Evolutionary conservation across 2,888 invertebrate species (phyloP), one percentile per base, ranked within the genome.

Genomic region (Chrysotoxum bicinctum): DNA sequence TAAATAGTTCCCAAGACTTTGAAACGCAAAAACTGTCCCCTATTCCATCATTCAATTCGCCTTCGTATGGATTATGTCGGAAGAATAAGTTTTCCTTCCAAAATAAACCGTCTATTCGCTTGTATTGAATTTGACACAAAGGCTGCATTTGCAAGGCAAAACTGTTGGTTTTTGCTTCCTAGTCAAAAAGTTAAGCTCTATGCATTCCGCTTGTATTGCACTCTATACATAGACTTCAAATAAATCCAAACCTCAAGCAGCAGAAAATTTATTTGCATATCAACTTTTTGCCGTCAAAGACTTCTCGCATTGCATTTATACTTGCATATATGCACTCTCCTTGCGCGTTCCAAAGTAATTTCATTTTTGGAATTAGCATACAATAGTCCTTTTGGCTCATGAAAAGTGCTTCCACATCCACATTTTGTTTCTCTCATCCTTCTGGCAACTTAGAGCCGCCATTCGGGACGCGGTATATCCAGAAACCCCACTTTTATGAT

Each of bases 221-320:
- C 45, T 64, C 45, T 64, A 45, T 64, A 64, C 19, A 50, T 50
- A 50, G 66, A 35, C 66, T 50, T 48, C 66, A 77, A 64, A 81
- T 64, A 73, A 80, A 79, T 84, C 75, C 79, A 68, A 64, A 19
- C 66, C 14, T 52, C 52, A 62, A 69, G 50, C 37, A 74, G 37
- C 69, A 69, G 74, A 40, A 80, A 80, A 85, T 85, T 80, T 85
- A 85, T 85, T 85, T 81, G 85, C 85, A 85, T 85, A 85, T 81
- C 85, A 85, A 81, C 85, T 81, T 77, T 68, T 68, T 81, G 69
- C 85, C 85, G 85, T 85, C 85, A 85, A 85, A 85, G 85, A 48
- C 66, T 58, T 54, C 30, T 21, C 62, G 35, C 58, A 21, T 35
- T 48, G 45, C 62, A 62, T 43, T 30, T 8, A 45, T 3, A 60